A percentile compares a stretch with the other conserved stretches of the same genome.
These are phyloP conservation scores for Suillia variegata DNA, from an alignment of 2,888 invertebrate genomes.

Conservation along the genomic window DNA sequence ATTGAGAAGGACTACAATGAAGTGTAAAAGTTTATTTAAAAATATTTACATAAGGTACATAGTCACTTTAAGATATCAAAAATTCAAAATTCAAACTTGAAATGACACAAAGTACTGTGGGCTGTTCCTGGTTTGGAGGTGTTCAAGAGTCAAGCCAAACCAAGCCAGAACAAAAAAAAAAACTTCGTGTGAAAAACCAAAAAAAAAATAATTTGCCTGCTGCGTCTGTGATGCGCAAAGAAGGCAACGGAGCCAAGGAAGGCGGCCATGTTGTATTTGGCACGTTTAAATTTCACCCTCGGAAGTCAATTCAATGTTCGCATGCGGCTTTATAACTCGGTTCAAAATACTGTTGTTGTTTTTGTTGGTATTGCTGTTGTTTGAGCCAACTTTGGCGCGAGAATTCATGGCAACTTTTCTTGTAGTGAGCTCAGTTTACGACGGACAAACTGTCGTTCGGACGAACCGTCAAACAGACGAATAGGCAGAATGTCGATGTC, in stretches of 20 bases:
- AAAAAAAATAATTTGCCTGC: neutral
- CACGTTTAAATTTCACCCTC: neutral
- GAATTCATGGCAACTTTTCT: neutral
- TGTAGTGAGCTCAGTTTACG: neutral
- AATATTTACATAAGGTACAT: too few relatives aligned
- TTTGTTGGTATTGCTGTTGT: neutral
- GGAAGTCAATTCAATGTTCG: constrained; percentile 1
- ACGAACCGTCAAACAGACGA: neutral
- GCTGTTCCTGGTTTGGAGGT: neutral
- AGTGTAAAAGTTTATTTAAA: too few relatives aligned
- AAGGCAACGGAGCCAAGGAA: too few relatives aligned
- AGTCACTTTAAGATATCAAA: too few relatives aligned
- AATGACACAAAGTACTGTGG: too few relatives aligned
- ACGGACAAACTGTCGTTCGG: neutral
- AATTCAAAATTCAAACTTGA: too few relatives aligned
- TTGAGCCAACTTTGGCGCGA: neutral
- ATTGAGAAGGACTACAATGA: too few relatives aligned
- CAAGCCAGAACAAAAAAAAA: neutral
- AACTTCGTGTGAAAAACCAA: neutral
- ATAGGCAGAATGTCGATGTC: neutral
- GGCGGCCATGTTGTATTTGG: neutral
- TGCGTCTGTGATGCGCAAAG: neutral
- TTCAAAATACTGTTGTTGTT: neutral
- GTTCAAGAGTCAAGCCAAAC: neutral
- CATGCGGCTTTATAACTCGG: neutral